Percentiles rank a stretch among this genome's conserved stretches.
Evolutionary conservation across 2,888 invertebrate genomes (phyloP).

Genomic region (Lithosia quadra): DNA sequence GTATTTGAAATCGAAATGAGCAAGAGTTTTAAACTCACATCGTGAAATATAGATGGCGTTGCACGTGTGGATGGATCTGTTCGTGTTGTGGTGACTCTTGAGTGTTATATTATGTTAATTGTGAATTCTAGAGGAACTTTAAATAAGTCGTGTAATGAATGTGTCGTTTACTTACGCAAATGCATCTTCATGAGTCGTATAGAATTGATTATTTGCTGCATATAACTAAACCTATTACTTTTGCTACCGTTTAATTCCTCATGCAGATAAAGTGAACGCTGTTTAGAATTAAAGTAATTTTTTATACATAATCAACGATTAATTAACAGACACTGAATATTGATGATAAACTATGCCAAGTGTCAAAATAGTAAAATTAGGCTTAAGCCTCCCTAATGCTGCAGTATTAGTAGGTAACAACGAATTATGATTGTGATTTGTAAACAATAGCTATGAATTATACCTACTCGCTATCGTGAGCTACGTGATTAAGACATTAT

Average conservation of each 20-base stretch:
- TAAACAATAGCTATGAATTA: not conserved
- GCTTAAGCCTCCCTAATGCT: not conserved
- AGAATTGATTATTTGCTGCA: slow-evolving; percentile 62
- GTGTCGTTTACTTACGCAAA: slow-evolving; percentile 69
- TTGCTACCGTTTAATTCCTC: slow-evolving; percentile 57
- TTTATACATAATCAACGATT: slow-evolving; percentile 29
- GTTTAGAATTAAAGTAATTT: slow-evolving; percentile 53
- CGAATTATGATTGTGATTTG: not conserved
- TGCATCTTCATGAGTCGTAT: slow-evolving; percentile 56
- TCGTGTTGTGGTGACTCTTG: slow-evolving; percentile 38
- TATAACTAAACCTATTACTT: slow-evolving; percentile 54
- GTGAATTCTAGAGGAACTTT: slow-evolving; percentile 48
- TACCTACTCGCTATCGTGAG: not conserved
- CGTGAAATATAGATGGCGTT: slow-evolving; percentile 49
- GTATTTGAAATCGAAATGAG: slow-evolving; percentile 58
- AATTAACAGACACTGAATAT: slow-evolving; percentile 4
- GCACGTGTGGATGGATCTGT: slow-evolving; percentile 33
- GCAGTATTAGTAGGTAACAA: not conserved
- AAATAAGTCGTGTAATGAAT: slow-evolving; percentile 64
- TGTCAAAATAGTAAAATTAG: not conserved
- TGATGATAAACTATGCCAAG: not conserved
- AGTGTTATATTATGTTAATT: slow-evolving; percentile 39
- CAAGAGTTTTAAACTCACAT: slow-evolving; percentile 51
- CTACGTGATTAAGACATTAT: not conserved
- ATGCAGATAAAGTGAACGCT: slow-evolving; percentile 47